A percentile compares a stretch with the other conserved stretches of the same genome.
phyloP scores from a whole-genome alignment of 2,797 vertebrate genomes.

The Myotis planiceps region DNA sequence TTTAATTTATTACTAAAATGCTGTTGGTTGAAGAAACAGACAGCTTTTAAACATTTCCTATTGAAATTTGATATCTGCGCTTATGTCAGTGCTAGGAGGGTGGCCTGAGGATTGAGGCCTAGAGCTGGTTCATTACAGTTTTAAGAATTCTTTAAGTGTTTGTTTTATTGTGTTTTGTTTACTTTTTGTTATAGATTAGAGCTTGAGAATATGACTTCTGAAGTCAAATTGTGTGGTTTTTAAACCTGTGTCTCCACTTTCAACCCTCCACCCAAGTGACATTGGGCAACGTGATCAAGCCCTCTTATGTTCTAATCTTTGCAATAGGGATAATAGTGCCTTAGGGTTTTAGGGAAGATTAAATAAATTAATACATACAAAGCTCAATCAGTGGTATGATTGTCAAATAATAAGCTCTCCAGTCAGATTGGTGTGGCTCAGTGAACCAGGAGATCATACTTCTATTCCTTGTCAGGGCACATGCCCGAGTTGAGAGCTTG shows the following conservation, averaged over 20 bases:
- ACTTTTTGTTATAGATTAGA: not conserved
- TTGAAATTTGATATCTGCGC: not conserved
- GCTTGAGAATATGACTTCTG: not conserved
- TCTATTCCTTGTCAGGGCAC: too few relatives aligned
- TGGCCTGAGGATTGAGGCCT: not conserved
- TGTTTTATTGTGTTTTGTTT: not conserved
- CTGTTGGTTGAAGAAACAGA: not conserved
- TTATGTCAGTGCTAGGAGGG: not conserved
- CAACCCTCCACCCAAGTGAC: not conserved
- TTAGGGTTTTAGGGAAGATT: not conserved
- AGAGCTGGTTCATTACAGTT: not conserved
- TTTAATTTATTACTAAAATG: slow-evolving; percentile 4
- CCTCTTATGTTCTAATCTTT: not conserved
- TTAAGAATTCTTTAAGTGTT: slow-evolving; percentile 13
- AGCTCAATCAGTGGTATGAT: not conserved
- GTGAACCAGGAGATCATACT: too few relatives aligned
- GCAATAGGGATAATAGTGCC: not conserved
- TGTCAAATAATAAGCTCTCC: not conserved
- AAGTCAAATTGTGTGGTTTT: not conserved
- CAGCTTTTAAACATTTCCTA: not conserved
- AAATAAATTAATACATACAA: not conserved
- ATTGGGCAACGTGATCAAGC: not conserved
- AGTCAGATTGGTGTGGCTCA: too few relatives aligned
- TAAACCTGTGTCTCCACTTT: not conserved
- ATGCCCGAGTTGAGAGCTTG: too few relatives aligned